Evolutionary conservation across 2,797 vertebrate genomes (phyloP).

Genomic region (Petrocephalus schoutedeni): DNA sequence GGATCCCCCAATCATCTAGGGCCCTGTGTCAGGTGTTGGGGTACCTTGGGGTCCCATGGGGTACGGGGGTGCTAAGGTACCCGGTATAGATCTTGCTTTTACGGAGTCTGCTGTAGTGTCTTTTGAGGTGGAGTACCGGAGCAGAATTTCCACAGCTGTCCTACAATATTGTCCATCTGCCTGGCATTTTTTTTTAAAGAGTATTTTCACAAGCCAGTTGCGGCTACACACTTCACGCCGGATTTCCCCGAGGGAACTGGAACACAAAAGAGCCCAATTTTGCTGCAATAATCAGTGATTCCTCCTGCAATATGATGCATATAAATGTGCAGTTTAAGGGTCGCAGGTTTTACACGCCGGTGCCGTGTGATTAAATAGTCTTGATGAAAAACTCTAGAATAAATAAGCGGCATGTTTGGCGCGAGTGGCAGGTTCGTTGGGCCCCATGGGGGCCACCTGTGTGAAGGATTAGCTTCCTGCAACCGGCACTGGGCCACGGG

Average conservation of each 20-base stretch:
- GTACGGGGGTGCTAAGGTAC: not conserved
- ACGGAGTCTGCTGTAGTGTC: not conserved
- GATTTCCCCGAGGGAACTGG: not conserved
- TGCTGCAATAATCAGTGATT: not conserved
- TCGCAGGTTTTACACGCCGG: not conserved
- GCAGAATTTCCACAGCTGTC: not conserved
- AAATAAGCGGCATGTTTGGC: not conserved
- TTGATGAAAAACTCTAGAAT: not conserved
- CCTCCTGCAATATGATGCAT: not conserved
- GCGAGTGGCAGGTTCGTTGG: not conserved
- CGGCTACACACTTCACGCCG: not conserved
- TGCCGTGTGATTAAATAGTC: not conserved
- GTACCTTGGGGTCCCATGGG: not conserved
- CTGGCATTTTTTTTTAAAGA: not conserved
- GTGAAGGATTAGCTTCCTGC: constrained; percentile 39
- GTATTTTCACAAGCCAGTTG: not conserved
- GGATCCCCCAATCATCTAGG: constrained; percentile 22
- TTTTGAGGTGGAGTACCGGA: not conserved
- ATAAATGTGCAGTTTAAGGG: not conserved
- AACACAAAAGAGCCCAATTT: constrained; percentile 2
- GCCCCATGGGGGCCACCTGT: not conserved
- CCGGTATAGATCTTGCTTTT: not conserved
- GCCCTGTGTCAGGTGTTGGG: not conserved
- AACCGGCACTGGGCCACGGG: constrained; percentile 42
- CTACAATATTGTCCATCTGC: not conserved